Evolutionary conservation across 2,113 vertebrate genomes (phyloP), one percentile per base, ranked within the genome.

Genomic region (Acrocephalus kingi): DNA sequence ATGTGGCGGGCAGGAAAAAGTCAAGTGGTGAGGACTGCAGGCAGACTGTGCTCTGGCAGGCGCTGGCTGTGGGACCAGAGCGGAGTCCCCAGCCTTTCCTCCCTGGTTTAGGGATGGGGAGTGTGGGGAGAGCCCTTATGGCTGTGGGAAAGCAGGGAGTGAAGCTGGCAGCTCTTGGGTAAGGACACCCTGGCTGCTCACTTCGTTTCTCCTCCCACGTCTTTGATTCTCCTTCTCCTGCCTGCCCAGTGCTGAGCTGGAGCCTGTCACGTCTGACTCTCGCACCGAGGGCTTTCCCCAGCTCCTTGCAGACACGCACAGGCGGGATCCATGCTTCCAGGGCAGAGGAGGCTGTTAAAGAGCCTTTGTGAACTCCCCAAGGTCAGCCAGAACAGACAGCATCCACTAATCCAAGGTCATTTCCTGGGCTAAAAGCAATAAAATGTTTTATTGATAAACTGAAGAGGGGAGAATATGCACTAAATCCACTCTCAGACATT

Each of bases 401-500:
- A 93, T 95, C 94, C 92, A 97, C 97, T 97, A 97, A 97, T 96
- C 93, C 98, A 98, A 98, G 98, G 98, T 99, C 98, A 98, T 97
- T 97, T 98, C 97, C 97, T 96, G 95, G 97, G 98, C 98, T 98
- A 98, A 98, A 98, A 98, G 97, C 98, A 98, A 98, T 98, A 98
- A 99, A 98, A 98, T 98, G 98, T 98, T 98, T 98, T 99, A 99
- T 99, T 99, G 98, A 99, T 98, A 98, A 97, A 97, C 96, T 75
- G 91, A 94, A 95, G 93, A 93, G 94, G 63, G 92, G 76, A 89
- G 88, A 93, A 94, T 73, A 88, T 25, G 79, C 72, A 49, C 69
- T 81, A 77, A 90, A 92, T 93, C 89, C 92, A 61, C 96, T 92
- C 89, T 85, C 62, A 25, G 49, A 16, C 92, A 3, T n/a, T 33